phyloP scores from a whole-genome alignment of 2,888 invertebrate species.

The Entomobrya proxima region DNA sequence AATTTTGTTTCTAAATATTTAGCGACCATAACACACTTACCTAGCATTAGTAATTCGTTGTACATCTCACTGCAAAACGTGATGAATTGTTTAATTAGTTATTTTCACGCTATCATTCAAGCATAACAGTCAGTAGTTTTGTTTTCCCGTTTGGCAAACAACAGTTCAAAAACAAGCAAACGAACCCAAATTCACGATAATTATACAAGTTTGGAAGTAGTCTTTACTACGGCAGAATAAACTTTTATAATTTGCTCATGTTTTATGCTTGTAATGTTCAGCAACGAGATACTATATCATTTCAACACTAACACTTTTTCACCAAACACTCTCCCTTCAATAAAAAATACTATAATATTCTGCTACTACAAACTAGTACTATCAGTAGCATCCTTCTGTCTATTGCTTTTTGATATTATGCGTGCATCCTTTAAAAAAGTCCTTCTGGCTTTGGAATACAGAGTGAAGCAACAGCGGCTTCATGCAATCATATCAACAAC shows the following conservation, averaged over 20 bases:
- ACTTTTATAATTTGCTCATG: neutral
- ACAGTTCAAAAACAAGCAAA: too few species aligned
- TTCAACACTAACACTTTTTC: constrained; percentile 8
- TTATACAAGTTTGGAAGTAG: neutral
- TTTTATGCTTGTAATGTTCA: neutral
- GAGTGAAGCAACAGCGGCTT: neutral
- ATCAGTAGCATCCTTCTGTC: neutral
- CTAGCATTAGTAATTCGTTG: too few species aligned
- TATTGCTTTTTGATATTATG: neutral
- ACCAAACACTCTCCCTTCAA: neutral
- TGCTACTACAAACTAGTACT: neutral
- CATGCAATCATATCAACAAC: neutral
- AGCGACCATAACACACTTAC: too few species aligned
- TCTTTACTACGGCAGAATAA: neutral
- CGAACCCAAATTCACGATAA: too few species aligned
- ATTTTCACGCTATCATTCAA: too few species aligned
- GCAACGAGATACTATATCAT: neutral
- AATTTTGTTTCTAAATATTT: too few species aligned
- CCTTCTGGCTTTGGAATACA: neutral
- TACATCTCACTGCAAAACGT: too few species aligned
- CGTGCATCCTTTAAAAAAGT: neutral
- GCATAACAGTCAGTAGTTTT: too few species aligned
- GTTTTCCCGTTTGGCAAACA: too few species aligned
- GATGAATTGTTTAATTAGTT: too few species aligned
- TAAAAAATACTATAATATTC: neutral